These are phyloP conservation scores for Sipunculus nudus DNA, from an alignment of 2,888 invertebrate genomes.

Conservation along the genomic window DNA sequence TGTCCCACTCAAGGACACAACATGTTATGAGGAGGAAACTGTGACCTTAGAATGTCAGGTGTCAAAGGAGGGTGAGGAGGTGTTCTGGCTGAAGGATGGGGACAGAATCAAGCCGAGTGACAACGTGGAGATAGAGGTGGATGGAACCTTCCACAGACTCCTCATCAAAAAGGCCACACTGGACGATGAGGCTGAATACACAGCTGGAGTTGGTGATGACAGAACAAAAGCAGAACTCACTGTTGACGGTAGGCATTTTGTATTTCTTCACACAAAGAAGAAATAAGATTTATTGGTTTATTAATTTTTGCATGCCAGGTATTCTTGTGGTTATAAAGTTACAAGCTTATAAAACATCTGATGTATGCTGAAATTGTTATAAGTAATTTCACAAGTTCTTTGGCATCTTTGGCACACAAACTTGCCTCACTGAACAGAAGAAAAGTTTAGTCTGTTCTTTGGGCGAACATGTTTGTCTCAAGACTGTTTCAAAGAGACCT, in stretches of 20 bases:
- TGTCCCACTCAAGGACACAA: constrained; percentile 53
- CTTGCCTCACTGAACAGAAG: too few relatives aligned
- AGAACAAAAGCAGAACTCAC: constrained; percentile 46
- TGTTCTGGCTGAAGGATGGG: constrained; percentile 16
- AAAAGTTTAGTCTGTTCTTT: too few relatives aligned
- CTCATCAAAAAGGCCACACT: constrained; percentile 50
- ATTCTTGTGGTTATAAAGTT: too few relatives aligned
- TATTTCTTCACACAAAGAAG: too few relatives aligned
- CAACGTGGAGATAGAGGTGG: constrained; percentile 79
- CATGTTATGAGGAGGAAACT: constrained; percentile 54
- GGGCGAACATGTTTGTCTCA: too few relatives aligned
- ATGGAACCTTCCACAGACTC: constrained; percentile 50
- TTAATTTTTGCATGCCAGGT: too few relatives aligned
- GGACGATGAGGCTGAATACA: constrained; percentile 56
- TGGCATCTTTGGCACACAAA: too few relatives aligned
- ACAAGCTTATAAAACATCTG: too few relatives aligned
- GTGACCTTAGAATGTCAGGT: constrained; percentile 57
- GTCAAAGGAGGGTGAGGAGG: constrained; percentile 37
- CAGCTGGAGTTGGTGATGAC: constrained; percentile 66
- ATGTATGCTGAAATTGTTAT: too few relatives aligned
- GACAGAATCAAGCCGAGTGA: constrained; percentile 61
- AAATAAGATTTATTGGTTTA: too few relatives aligned
- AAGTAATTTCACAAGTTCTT: too few relatives aligned
- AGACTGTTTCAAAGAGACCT: too few relatives aligned
- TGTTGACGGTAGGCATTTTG: constrained; percentile 26